These are phyloP conservation scores for Neria commutata DNA, from an alignment of 2,888 invertebrate genomes.

Conservation along the genomic window DNA sequence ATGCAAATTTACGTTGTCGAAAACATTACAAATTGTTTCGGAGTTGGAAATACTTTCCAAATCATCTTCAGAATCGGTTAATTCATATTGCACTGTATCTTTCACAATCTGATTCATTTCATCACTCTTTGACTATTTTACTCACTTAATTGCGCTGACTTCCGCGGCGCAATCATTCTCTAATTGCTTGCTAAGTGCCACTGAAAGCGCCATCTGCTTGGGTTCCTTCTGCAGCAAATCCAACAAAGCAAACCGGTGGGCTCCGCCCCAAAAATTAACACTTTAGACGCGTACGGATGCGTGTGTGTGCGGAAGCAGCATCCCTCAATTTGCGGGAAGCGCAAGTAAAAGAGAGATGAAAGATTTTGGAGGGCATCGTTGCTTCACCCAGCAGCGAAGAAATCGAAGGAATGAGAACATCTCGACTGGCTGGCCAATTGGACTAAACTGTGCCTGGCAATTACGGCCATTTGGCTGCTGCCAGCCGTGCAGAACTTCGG, in stretches of 20 bases:
- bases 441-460: neutral
- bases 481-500: no score
- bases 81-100: conserved; percentile 1
- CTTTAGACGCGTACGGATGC: neutral
- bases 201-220: conserved; percentile 12
- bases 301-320: conserved; percentile 2
- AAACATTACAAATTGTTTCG: conserved; percentile 33
- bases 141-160: conserved; percentile 4
- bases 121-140: neutral
- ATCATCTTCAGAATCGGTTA: conserved; percentile 23
- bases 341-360: conserved; percentile 13
- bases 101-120: conserved; percentile 11
- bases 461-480: neutral
- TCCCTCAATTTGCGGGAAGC: conserved; percentile 19
- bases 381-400: neutral
- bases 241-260: conserved; percentile 24
- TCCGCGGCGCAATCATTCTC: conserved; percentile 17
- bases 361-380: neutral
- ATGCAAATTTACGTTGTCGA: conserved; percentile 11
- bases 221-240: neutral
- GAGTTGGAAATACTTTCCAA: conserved; percentile 33
- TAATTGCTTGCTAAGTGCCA: conserved; percentile 17
- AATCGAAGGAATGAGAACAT: conserved; percentile 6
- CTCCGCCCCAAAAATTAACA: conserved; percentile 49
- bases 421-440: conserved; percentile 15